Evolutionary conservation across 2,113 vertebrate genomes (phyloP).

Genomic region (Xyliphius kryptos): DNA sequence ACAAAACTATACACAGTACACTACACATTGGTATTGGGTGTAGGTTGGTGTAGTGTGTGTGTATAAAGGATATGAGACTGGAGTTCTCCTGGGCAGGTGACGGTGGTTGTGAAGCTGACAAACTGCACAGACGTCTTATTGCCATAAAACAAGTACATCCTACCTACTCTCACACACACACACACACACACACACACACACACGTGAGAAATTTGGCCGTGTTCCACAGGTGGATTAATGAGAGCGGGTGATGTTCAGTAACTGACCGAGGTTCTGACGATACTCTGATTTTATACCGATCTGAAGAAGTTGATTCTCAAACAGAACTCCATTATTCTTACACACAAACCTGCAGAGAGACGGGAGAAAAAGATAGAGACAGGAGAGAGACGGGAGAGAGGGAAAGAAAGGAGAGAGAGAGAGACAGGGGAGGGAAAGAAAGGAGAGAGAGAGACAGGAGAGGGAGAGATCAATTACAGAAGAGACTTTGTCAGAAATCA

Average conservation of each 20-base stretch:
- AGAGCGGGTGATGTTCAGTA: too few relatives aligned
- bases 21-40: not conserved
- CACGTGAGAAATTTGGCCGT: not conserved
- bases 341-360: conserved; percentile 92
- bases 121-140: conserved; percentile 93
- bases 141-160: conserved; percentile 90
- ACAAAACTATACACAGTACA: not conserved
- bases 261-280: conserved; percentile 84
- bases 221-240: not conserved
- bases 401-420: too few relatives aligned
- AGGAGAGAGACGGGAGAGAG: too few relatives aligned
- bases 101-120: conserved; percentile 76
- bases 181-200: conserved; percentile 15
- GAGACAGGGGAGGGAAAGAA: too few relatives aligned
- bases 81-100: conserved; percentile 78
- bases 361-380: too few relatives aligned
- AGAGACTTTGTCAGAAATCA: too few relatives aligned
- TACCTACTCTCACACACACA: conserved; percentile 60
- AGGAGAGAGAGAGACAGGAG: too few relatives aligned
- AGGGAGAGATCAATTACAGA: too few relatives aligned
- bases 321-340: conserved; percentile 88
- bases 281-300: conserved; percentile 91
- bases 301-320: conserved; percentile 88
- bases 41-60: not conserved
- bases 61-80: conserved; percentile 80